Conservation (phyloP, 2,113 vertebrate genomes). For the Pteruthius melanotis region DNA sequence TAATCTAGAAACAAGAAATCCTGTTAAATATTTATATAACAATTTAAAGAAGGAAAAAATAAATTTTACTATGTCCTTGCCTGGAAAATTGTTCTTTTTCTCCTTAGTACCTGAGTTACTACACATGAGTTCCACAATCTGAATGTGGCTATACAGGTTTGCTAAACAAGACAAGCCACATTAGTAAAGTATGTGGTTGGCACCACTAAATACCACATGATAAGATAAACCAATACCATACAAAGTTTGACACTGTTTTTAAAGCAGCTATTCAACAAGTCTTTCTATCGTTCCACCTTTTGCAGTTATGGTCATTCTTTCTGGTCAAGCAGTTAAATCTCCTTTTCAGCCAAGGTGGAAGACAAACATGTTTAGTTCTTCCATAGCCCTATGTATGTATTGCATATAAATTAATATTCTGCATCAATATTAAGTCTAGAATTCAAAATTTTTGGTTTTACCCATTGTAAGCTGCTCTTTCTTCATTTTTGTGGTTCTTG, state of each 20-base stretch:
- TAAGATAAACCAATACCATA: background rate
- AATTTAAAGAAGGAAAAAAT: background rate
- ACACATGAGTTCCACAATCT: background rate
- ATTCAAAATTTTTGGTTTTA: background rate
- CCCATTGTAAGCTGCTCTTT: background rate
- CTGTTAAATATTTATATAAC: background rate
- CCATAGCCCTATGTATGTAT: accelerated
- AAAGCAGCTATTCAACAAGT: background rate
- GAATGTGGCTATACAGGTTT: background rate
- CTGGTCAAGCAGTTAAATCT: background rate
- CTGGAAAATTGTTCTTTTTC: background rate
- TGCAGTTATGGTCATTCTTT: background rate
- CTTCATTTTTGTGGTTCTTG: background rate
- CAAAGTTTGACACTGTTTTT: background rate
- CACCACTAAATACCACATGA: background rate
- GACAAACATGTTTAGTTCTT: background rate
- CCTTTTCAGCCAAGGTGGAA: background rate
- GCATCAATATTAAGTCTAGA: background rate
- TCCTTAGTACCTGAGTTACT: background rate
- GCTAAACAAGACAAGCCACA: background rate
- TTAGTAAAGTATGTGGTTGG: background rate
- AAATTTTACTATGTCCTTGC: background rate
- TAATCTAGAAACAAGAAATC: background rate
- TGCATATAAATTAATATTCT: background rate
- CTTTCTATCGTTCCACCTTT: background rate